Conservation (phyloP, 2,113 vertebrate species). For the Alectura lathami region DNA sequence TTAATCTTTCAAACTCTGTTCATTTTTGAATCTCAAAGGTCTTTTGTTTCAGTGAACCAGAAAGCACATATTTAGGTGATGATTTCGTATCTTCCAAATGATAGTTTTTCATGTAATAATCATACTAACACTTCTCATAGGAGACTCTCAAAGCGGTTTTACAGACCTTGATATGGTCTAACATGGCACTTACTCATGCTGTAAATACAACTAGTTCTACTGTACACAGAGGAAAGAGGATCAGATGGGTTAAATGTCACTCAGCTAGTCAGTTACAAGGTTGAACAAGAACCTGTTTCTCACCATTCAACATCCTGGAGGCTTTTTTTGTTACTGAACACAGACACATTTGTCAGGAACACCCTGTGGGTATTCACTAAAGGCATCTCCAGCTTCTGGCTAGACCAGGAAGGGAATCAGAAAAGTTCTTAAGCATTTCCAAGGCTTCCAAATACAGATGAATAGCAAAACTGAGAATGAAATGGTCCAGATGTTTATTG, state of each 20-base stretch:
- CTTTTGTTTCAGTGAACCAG: slow-evolving; percentile 7
- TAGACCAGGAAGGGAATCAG: not conserved
- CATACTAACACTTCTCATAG: not conserved
- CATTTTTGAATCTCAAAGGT: not conserved
- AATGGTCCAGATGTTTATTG: not conserved
- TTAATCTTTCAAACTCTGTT: not conserved
- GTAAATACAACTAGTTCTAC: not conserved
- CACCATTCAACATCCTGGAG: not conserved
- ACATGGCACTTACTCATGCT: not conserved
- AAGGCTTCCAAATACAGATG: not conserved
- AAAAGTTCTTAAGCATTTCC: slow-evolving; percentile 7
- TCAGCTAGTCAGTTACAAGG: not conserved
- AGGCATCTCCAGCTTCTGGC: slow-evolving; percentile 3
- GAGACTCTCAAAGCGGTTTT: not conserved
- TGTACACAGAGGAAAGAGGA: not conserved
- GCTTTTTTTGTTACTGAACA: not conserved
- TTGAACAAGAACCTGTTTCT: slow-evolving; percentile 18
- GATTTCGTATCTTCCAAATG: slow-evolving; percentile 13
- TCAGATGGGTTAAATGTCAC: not conserved
- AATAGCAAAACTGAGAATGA: not conserved
- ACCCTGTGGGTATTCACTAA: not conserved
- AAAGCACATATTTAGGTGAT: slow-evolving; percentile 7
- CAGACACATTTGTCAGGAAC: not conserved
- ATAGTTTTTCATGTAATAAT: not conserved
- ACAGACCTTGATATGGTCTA: not conserved